phyloP scores from a whole-genome alignment of 2,113 vertebrate species.

The Phalacrocorax pelagicus region DNA sequence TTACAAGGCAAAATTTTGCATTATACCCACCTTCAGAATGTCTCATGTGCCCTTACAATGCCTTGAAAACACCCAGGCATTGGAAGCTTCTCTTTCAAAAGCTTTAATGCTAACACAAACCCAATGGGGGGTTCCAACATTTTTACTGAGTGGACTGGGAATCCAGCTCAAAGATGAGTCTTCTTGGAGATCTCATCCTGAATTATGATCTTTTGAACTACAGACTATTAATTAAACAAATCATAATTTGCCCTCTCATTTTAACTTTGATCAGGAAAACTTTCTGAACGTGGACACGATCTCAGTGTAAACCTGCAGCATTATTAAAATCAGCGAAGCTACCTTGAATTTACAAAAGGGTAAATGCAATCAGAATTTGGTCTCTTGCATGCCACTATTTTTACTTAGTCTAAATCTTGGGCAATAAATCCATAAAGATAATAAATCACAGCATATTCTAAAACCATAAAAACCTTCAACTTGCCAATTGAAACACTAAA shows the following conservation, averaged over 20 bases:
- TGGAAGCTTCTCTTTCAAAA: neutral
- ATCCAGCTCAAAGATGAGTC: neutral
- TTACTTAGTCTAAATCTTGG: neutral
- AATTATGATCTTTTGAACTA: neutral
- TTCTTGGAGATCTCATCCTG: neutral
- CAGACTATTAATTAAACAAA: constrained; percentile 10
- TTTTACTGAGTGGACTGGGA: neutral
- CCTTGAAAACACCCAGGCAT: neutral
- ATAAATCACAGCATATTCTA: neutral
- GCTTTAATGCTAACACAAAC: neutral
- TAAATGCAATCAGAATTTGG: neutral
- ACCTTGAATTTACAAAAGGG: neutral
- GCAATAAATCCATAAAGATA: neutral
- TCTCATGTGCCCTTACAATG: neutral
- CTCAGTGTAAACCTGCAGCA: neutral
- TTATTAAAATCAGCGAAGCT: neutral
- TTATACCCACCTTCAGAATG: neutral
- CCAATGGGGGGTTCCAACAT: neutral
- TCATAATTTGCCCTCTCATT: neutral
- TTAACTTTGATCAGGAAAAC: neutral
- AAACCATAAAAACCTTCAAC: neutral
- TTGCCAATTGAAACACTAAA: neutral
- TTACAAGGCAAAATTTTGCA: neutral
- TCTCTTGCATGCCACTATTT: neutral
- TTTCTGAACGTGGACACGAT: neutral